These are phyloP conservation scores for Cetoscarus ocellatus DNA, from an alignment of 2,797 vertebrate genomes.

Conservation along the genomic window DNA sequence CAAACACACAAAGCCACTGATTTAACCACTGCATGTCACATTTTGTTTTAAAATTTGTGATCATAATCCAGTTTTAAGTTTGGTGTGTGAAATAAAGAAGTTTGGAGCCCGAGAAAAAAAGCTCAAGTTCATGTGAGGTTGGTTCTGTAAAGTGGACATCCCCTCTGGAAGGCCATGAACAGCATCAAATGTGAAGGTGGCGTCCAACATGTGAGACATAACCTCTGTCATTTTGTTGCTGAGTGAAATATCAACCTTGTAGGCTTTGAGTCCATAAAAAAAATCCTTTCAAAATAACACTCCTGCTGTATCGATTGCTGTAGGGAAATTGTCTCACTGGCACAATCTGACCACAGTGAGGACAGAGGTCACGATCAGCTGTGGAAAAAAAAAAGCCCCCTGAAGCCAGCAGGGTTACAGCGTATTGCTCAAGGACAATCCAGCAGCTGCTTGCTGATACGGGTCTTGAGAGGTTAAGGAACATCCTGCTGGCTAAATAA, in stretches of 20 bases:
- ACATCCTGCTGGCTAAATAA: constrained; percentile 63
- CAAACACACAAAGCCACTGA: no score
- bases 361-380: constrained; percentile 13
- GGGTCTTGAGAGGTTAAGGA: constrained; percentile 61
- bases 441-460: constrained; percentile 44
- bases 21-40: neutral
- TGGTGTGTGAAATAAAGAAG: neutral
- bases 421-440: constrained; percentile 46
- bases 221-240: neutral
- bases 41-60: neutral
- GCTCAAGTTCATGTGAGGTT: neutral
- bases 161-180: neutral
- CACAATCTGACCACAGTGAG: constrained; percentile 2
- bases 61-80: neutral
- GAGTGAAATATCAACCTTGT: constrained; percentile 7
- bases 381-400: constrained; percentile 28
- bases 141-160: neutral
- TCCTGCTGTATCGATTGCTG: constrained; percentile 21
- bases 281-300: neutral
- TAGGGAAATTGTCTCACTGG: constrained; percentile 21
- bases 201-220: neutral
- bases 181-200: neutral
- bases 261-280: neutral
- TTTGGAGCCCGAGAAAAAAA: neutral
- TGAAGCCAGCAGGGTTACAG: constrained; percentile 17